Evolutionary conservation across 2,797 vertebrate species (phyloP), one percentile per base, ranked within the genome.

Genomic region (Hydrocynus forskahlii): DNA sequence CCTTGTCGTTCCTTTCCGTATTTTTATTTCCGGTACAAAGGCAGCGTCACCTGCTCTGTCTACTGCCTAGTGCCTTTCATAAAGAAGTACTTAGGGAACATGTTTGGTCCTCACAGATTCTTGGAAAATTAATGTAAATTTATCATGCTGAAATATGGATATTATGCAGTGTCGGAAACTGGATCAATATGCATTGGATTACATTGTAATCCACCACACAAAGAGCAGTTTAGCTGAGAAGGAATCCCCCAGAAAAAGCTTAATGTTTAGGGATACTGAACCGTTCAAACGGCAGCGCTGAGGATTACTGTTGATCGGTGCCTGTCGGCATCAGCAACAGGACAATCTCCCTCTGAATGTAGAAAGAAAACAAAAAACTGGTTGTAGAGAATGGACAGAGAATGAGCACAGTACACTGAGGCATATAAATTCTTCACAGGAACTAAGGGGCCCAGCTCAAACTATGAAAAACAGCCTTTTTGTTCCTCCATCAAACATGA

Each of bases 121-220:
- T 67, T 70, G 0, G 10, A 48, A 50, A 69, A 10, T 21, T 17
- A 2, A 38, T 43, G 6, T 21, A 48, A 48, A 50, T 50, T 23
- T 7, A 48, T 23, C 10, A 19, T 48, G 67, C 21, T 69, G 5
- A 16, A 50, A 69, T 55, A 19, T 35, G 17, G 25, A 72, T 5
- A 54, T 21, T 55, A 54, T 29, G 10, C 54, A 29, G 17, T 55
- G 16, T 25, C n/a, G 50, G 6, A 72, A 55, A 45, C 38, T 12
- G 19, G n/a, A 68, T 66, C 19, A 45, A 38, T 66, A 66, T 66
- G 66, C 19, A n/a, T 45, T 68, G 63, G 29, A 66, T 52, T 50
- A 23, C 6, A 23, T 7, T 54, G 23, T 55, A 72, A 38, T 72
- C 23, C 25, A 29, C 7, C 16, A 19, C 12, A 25, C 10, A 10